Evolutionary conservation across 2,113 vertebrate genomes (phyloP).

Genomic region (Sturnus vulgaris): DNA sequence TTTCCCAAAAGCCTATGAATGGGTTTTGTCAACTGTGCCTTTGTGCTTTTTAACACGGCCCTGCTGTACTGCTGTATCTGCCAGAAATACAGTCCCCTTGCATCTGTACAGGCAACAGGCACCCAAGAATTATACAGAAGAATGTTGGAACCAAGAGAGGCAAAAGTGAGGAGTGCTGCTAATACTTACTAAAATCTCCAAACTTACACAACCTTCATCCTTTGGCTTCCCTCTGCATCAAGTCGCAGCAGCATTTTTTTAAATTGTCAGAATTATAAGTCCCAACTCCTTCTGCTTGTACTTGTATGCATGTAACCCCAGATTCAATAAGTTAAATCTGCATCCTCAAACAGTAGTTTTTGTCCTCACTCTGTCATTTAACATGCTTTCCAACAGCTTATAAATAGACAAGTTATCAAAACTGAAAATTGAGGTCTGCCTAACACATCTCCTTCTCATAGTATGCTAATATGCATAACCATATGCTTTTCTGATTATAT

Average conservation of each 20-base stretch:
- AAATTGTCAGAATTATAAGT: not conserved
- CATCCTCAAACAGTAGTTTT: not conserved
- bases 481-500: conserved; percentile 34
- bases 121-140: not conserved
- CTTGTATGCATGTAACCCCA: not conserved
- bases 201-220: not conserved
- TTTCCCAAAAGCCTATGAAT: not conserved
- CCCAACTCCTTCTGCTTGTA: not conserved
- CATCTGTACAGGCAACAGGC: not conserved
- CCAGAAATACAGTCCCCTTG: not conserved
- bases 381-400: not conserved
- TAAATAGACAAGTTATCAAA: not conserved
- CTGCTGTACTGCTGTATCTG: not conserved
- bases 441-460: not conserved
- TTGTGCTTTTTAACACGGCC: not conserved
- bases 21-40: not conserved
- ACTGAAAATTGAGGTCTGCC: conserved; percentile 1
- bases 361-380: not conserved
- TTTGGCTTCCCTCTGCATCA: not conserved
- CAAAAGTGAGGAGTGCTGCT: not conserved
- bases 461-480: conserved; percentile 8
- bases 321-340: not conserved
- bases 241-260: not conserved
- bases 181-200: not conserved
- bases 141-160: not conserved